These are phyloP conservation scores for Leptinotarsa rubiginosa DNA, from an alignment of 2,888 invertebrate genomes.

Conservation along the genomic window DNA sequence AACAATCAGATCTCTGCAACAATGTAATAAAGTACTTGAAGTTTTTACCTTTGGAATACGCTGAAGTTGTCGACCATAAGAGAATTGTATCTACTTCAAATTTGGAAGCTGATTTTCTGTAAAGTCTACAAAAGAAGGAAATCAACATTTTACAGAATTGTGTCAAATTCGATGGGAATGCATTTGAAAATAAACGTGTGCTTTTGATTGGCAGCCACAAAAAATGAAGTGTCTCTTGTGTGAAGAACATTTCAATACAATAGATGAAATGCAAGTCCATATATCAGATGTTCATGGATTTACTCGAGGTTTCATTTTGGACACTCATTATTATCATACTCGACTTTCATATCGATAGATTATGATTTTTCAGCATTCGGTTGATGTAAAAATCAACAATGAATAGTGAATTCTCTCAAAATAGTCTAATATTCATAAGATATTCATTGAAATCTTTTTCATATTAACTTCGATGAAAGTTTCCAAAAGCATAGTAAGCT, in stretches of 20 bases:
- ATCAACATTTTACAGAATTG: conserved; percentile 10
- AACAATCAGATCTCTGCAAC: background rate
- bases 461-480: too few relatives aligned
- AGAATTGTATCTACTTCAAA: background rate
- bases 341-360: too few relatives aligned
- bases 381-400: too few relatives aligned
- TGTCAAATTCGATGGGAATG: background rate
- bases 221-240: background rate
- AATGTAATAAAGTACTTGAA: background rate
- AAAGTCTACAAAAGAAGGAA: background rate
- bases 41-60: background rate
- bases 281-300: background rate
- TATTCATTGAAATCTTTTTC: too few relatives aligned
- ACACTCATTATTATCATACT: background rate
- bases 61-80: background rate
- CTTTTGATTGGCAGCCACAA: background rate
- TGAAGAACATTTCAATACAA: conserved; percentile 2
- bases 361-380: too few relatives aligned
- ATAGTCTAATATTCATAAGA: too few relatives aligned
- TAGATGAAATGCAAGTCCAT: background rate
- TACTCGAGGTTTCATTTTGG: background rate
- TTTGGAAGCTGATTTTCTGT: background rate
- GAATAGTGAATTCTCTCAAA: too few relatives aligned
- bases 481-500: too few relatives aligned
- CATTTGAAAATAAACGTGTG: conserved; percentile 14